These are phyloP conservation scores for Barypeithes pellucidus DNA, from an alignment of 2,888 invertebrate genomes.

Conservation along the genomic window DNA sequence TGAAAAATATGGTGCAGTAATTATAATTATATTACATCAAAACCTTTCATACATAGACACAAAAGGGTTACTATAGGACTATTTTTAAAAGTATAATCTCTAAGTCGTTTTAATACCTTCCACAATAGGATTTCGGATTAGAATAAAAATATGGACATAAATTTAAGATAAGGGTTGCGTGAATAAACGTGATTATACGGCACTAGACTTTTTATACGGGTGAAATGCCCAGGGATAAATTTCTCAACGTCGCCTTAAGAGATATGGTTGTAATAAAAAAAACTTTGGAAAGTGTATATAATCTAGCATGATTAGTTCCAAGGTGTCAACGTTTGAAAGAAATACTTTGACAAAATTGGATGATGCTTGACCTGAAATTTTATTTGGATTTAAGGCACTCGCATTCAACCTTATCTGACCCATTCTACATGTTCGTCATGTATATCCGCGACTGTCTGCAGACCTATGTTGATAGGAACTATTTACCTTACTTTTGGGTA, in stretches of 20 bases:
- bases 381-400: no score
- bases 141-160: slow-evolving; percentile 44
- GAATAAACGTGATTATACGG: slow-evolving; percentile 45
- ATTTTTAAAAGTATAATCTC: slow-evolving; percentile 36
- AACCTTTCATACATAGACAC: slow-evolving; percentile 1
- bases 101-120: slow-evolving; percentile 31
- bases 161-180: slow-evolving; percentile 47
- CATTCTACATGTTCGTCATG: no score
- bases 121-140: slow-evolving; percentile 39
- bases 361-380: no score
- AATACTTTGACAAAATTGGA: no score
- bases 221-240: slow-evolving; percentile 27
- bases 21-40: slow-evolving; percentile 16
- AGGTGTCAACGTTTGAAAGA: no score
- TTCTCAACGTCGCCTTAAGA: slow-evolving; percentile 29
- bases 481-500: no score
- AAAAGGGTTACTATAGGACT: slow-evolving; percentile 12
- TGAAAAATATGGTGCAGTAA: neutral
- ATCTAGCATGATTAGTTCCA: no score
- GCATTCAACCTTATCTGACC: no score
- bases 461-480: no score
- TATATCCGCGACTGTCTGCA: no score
- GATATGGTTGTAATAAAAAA: slow-evolving; percentile 17
- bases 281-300: neutral
- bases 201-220: slow-evolving; percentile 34